Base-by-base conservation (phyloP, 92 coral and sea anemone species). In the Epizoanthus ramosus region DNA sequence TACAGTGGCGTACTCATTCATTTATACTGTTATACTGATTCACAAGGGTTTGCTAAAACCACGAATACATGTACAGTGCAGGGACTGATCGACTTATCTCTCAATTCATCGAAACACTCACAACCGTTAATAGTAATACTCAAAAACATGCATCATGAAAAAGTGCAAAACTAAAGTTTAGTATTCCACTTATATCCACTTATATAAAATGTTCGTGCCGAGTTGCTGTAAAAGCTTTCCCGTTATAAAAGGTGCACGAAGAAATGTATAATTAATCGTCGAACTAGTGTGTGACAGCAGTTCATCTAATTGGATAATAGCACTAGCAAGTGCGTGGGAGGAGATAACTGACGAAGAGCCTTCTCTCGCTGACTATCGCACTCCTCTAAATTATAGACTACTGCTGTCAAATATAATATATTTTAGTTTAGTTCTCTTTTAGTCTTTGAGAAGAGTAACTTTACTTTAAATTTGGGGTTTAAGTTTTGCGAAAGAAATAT, bases 241-340 rank as follows among this genome's bases (percentile, higher is more conserved):
- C 82, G 54, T 61, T 75, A 77, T 37, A 37, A 37, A 77, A 23
- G 24, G 43, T 41, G 45, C 19, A 77, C 70, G 24, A 6, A 37
- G 24, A 77, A 19, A 77, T 61, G 25, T 39, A 75, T 57, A 75
- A 39, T 77, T 60, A 77, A 77, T 61, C 39, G 41, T 77, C 5
- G 57, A 77, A 77, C 60, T 77, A 39, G 39, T 77, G 82, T 61
- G 82, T 77, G 82, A 77, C 82, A 43, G 69, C 31, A 13, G 82
- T 69, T 59, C 47, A 77, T 60, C 59, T 77, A 77, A 77, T 77
- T 77, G 82, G 70, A 63, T 77, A 77, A 77, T 41, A 41, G 71
- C 45, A 59, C 70, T n/a, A 15, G 21, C 13, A 56, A 76, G 56
- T 59, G 81, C 82, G 82, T 77, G 82, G 82, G 82, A 13, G 82